phyloP scores from a whole-genome alignment of 2,797 vertebrate species.

The Falco cherrug region DNA sequence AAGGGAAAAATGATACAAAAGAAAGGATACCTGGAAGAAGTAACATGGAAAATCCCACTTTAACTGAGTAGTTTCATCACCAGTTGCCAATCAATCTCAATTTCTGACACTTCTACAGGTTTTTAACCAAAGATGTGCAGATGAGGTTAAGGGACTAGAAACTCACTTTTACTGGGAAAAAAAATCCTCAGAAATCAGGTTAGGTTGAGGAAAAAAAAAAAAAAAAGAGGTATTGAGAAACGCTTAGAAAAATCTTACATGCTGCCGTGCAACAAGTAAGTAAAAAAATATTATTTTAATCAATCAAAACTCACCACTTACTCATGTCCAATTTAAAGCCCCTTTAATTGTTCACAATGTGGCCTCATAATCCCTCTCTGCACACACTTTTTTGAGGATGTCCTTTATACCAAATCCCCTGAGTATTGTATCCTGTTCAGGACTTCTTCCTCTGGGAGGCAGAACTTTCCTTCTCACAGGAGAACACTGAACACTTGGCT shows the following conservation, averaged over 20 bases:
- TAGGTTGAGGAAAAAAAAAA: not conserved
- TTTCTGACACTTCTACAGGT: not conserved
- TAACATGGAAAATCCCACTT: not conserved
- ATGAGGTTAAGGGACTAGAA: not conserved
- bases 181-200: not conserved
- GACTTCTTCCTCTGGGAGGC: not conserved
- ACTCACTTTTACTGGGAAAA: not conserved
- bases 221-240: not conserved
- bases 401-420: not conserved
- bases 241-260: not conserved
- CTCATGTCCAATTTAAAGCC: not conserved
- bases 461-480: not conserved
- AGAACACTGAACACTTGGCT: not conserved
- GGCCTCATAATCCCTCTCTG: not conserved
- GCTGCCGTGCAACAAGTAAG: not conserved
- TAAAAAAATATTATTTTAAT: not conserved
- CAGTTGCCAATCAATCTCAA: not conserved
- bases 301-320: not conserved
- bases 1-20: not conserved
- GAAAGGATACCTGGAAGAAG: not conserved
- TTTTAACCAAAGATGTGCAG: not conserved
- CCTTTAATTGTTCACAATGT: not conserved
- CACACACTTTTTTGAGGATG: not conserved
- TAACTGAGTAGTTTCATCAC: not conserved
- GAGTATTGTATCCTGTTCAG: not conserved